phyloP scores from a whole-genome alignment of 2,888 invertebrate species.

The Drosophila monieri region DNA sequence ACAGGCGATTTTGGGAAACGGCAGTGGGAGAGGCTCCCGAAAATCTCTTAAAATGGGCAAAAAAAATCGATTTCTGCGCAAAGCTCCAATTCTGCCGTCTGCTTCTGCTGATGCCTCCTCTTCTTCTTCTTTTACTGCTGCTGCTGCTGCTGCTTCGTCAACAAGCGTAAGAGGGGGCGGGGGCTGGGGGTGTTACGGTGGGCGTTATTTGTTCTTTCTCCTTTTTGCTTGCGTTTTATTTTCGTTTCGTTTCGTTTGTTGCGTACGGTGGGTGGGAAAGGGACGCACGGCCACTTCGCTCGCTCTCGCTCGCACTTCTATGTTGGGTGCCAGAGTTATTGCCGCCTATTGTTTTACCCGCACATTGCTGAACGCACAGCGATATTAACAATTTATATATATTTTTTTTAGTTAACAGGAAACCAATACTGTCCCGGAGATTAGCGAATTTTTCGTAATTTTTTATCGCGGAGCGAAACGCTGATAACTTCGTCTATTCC shows the following conservation, averaged over 20 bases:
- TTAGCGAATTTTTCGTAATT: neutral
- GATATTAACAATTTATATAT: slow-evolving; percentile 1
- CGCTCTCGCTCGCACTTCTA: slow-evolving; percentile 28
- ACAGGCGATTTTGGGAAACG: slow-evolving; percentile 54
- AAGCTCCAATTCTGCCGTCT: slow-evolving; percentile 63
- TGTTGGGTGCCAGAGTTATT: slow-evolving; percentile 46
- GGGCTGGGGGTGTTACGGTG: slow-evolving; percentile 59
- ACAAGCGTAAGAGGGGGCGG: slow-evolving; percentile 23
- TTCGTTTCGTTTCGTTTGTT: slow-evolving; percentile 48
- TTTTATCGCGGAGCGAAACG: neutral
- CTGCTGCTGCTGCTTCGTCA: slow-evolving; percentile 40
- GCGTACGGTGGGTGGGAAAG: slow-evolving; percentile 42
- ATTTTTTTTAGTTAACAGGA: slow-evolving; percentile 3
- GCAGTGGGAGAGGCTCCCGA: slow-evolving; percentile 51
- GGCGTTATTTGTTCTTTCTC: slow-evolving; percentile 73
- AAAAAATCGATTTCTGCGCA: slow-evolving; percentile 83
- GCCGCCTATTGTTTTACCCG: slow-evolving; percentile 63
- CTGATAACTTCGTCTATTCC: slow-evolving; percentile 37
- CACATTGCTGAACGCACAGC: slow-evolving; percentile 62
- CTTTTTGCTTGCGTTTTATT: slow-evolving; percentile 53
- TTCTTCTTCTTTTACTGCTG: slow-evolving; percentile 39
- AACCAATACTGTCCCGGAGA: neutral
- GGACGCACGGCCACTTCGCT: slow-evolving; percentile 39
- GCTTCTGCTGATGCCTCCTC: slow-evolving; percentile 51
- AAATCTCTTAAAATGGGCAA: slow-evolving; percentile 72